Evolutionary conservation across 2,113 vertebrate species (phyloP).

Genomic region (Steatornis caripensis): DNA sequence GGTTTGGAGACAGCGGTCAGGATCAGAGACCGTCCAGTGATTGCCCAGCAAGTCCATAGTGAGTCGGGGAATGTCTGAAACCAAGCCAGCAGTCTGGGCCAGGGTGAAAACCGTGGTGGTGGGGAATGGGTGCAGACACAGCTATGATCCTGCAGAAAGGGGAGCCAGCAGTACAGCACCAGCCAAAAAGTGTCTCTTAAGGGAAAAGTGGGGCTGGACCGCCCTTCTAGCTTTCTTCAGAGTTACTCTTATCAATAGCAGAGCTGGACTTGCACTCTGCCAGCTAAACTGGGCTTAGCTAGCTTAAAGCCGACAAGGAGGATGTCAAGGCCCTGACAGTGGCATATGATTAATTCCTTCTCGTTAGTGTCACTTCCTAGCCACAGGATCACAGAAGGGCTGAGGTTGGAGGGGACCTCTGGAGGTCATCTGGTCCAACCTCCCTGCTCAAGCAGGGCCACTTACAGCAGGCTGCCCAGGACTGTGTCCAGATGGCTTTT

Average conservation of each 20-base stretch:
- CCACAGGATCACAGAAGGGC: background rate
- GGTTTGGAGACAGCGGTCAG: background rate
- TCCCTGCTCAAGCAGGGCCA: background rate
- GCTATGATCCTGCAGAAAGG: accelerated
- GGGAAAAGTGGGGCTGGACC: background rate
- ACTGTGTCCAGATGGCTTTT: background rate
- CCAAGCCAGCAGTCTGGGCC: background rate
- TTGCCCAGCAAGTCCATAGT: background rate
- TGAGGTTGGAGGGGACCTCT: background rate
- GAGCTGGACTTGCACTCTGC: background rate
- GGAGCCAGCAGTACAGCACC: background rate
- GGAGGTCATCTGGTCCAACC: background rate
- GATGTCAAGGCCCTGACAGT: background rate
- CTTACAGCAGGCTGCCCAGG: background rate
- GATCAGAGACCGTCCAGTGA: background rate
- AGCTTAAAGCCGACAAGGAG: background rate
- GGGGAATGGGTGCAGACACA: background rate
- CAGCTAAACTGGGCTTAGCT: background rate
- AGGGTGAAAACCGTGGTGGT: background rate
- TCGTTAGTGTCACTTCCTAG: background rate
- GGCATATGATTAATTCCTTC: background rate
- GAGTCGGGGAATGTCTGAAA: background rate
- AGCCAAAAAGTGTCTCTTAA: background rate
- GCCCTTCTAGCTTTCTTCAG: background rate
- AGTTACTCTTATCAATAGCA: background rate